Evolutionary conservation across 1,140 invertebrate species (phyloP), one percentile per base, ranked within the genome.

Genomic region (Gryon sp.): DNA sequence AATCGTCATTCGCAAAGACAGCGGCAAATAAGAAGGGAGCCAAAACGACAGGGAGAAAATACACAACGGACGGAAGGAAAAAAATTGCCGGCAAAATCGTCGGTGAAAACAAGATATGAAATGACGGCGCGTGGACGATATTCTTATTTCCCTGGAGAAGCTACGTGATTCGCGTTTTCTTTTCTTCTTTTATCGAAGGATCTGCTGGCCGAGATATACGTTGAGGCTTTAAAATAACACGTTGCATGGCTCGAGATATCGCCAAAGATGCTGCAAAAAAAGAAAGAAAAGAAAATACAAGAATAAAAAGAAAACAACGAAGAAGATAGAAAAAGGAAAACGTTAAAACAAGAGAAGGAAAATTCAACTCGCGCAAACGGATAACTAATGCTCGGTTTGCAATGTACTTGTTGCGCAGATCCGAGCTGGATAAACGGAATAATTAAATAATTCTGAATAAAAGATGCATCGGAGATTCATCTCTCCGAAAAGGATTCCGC

Each of bases 131-230:
- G 4, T 41, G 15, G 22, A 38, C 59, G 74, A 66, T 70, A 76
- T 76, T 70, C 65, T 76, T 76, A 76, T 70, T 76, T 76, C 74
- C 74, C 74, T 24, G 26, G 74, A 66, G 74, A 66, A 63, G 24
- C 59, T 65, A 63, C 59, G 66, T 77, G 65, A 77, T 77, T 72
- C 66, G 66, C 40, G 48, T 55, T 76, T 12, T 40, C 50, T 50
- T 65, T 70, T 66, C 60, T 66, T 48, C 28, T 12, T 63, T 66
- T 53, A 60, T 36, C 38, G 24, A 41, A n/a, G 15, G 55, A 76
- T 76, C 52, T 66, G 30, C 12, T 45, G 43, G 41, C 9, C 34
- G 50, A 63, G 63, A 43, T 69, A 50, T 50, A 32, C 12, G 9
- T 46, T 63, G 36, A 40, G 22, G 63, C 46, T 70, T 70, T 48